phyloP scores from a whole-genome alignment of 2,888 invertebrate genomes.

The Taenaris catops region DNA sequence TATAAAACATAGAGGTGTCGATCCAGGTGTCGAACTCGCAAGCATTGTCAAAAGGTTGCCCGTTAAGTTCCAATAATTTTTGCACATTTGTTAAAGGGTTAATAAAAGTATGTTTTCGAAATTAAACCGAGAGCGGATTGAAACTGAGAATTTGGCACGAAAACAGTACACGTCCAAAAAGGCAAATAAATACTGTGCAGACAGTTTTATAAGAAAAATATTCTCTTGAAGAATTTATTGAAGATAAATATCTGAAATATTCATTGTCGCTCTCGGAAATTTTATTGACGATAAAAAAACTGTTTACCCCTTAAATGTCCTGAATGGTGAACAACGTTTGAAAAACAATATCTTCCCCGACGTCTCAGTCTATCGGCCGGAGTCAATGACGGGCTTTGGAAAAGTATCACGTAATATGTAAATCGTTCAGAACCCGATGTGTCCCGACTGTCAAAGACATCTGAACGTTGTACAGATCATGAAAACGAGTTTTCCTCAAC shows the following conservation, averaged over 20 bases:
- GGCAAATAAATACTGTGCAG: too few relatives aligned
- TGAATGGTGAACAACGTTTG: slow-evolving; percentile 44
- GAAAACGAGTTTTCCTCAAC: slow-evolving; percentile 57
- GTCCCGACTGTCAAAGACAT: slow-evolving; percentile 72
- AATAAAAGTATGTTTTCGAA: too few relatives aligned
- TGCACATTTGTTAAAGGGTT: too few relatives aligned
- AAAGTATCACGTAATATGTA: slow-evolving; percentile 78
- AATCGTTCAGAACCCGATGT: slow-evolving; percentile 75
- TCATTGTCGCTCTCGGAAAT: slow-evolving; percentile 45
- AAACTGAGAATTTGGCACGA: too few relatives aligned
- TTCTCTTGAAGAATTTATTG: too few relatives aligned
- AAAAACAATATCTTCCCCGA: slow-evolving; percentile 71
- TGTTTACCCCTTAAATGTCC: slow-evolving; percentile 47
- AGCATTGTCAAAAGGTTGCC: too few relatives aligned
- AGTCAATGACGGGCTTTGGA: slow-evolving; percentile 70
- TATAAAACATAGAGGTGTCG: too few relatives aligned
- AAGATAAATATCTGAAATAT: slow-evolving; percentile 27
- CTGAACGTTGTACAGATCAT: slow-evolving; percentile 54
- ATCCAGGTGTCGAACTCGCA: too few relatives aligned
- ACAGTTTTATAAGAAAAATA: too few relatives aligned
- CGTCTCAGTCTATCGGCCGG: slow-evolving; percentile 68
- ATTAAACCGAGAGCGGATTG: too few relatives aligned
- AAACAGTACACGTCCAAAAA: too few relatives aligned
- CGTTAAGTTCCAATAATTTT: too few relatives aligned
- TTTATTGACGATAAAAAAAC: slow-evolving; percentile 53